Conservation (phyloP, 2,888 invertebrate genomes). For the Sphaeridia pumilis region DNA sequence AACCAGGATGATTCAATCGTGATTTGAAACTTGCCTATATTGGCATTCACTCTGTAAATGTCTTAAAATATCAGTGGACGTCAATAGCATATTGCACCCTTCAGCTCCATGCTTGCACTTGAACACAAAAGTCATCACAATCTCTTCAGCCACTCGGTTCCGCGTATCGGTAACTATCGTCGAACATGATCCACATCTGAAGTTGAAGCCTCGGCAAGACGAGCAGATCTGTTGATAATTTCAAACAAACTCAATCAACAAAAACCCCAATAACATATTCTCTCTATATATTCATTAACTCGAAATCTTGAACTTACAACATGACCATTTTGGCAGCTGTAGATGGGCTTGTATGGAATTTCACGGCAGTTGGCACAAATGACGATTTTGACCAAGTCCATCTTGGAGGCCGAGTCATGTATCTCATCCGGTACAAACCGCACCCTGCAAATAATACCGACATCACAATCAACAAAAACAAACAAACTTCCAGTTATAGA, state of each 20-base stretch:
- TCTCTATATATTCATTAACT: too few species aligned
- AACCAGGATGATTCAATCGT: background rate
- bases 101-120: slow-evolving; percentile 3
- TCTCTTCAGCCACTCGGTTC: slow-evolving; percentile 9
- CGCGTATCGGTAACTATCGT: slow-evolving; percentile 1
- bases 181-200: background rate
- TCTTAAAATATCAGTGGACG: background rate
- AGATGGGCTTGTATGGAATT: slow-evolving; percentile 5
- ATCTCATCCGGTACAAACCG: slow-evolving; percentile 11
- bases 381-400: slow-evolving; percentile 9
- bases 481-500: too few species aligned
- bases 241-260: too few species aligned
- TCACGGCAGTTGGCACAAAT: slow-evolving; percentile 5
- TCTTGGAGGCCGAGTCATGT: background rate
- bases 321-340: slow-evolving; percentile 7
- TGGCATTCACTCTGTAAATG: slow-evolving; percentile 2
- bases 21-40: slow-evolving; percentile 1
- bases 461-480: too few species aligned
- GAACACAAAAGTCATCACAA: slow-evolving; percentile 9
- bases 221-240: too few species aligned
- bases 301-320: too few species aligned
- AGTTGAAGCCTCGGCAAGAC: background rate
- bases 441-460: too few species aligned
- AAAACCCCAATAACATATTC: too few species aligned
- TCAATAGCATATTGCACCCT: slow-evolving; percentile 1